A percentile compares a stretch with the other conserved stretches of the same genome.
These are phyloP conservation scores for Cryptoprocta ferox DNA, from an alignment of 2,797 vertebrate genomes.

Conservation along the genomic window DNA sequence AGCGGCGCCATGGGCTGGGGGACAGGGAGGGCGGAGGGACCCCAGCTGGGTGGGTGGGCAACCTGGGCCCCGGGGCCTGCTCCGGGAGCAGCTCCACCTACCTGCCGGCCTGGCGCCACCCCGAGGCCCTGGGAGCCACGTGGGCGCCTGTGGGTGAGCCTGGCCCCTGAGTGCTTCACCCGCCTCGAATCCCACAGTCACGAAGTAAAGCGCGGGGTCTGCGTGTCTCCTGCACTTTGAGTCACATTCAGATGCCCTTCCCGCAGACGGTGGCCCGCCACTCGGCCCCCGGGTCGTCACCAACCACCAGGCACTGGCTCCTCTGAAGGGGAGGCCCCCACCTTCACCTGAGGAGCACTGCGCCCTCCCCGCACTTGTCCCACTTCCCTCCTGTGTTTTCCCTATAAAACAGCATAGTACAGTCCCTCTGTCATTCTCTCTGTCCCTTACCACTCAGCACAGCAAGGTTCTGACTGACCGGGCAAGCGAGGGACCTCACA, in stretches of 20 bases:
- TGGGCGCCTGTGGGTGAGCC: background rate
- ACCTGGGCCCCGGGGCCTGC: too few relatives aligned
- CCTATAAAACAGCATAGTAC: background rate
- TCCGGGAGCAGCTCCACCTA: background rate
- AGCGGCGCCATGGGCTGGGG: too few relatives aligned
- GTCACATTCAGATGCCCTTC: background rate
- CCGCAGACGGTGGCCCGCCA: background rate
- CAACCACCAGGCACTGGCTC: too few relatives aligned
- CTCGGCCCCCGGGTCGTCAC: too few relatives aligned
- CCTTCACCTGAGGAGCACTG: background rate
- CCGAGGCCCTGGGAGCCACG: background rate
- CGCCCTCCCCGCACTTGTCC: too few relatives aligned
- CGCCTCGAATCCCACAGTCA: background rate
- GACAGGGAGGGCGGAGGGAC: background rate
- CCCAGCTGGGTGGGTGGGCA: background rate
- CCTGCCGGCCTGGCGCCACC: background rate
- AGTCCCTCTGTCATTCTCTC: rapidly evolving
- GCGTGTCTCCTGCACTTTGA: background rate
- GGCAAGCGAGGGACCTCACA: background rate
- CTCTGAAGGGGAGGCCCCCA: background rate
- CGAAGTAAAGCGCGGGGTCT: background rate
- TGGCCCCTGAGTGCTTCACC: background rate
- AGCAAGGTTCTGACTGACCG: too few relatives aligned
- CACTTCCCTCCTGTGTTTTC: background rate
- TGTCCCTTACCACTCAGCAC: rapidly evolving